phyloP scores from a whole-genome alignment of 92 coral and sea anemone species.

The Palythoa grandiflora region DNA sequence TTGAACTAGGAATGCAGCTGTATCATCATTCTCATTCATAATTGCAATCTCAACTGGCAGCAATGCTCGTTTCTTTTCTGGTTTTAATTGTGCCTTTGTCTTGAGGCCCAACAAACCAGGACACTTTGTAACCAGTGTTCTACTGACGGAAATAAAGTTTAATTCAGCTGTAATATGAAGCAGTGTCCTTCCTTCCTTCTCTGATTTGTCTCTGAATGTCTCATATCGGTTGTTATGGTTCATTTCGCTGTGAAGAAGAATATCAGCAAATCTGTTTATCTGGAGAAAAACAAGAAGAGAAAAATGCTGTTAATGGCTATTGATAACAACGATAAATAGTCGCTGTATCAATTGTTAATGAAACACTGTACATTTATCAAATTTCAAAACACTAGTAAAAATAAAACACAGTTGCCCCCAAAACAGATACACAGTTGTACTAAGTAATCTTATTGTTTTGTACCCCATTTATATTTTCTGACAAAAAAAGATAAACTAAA shows the following conservation, averaged over 20 bases:
- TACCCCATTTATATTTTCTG: no score
- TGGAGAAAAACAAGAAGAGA: not conserved
- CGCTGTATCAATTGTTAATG: no score
- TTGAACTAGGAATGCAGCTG: conserved; percentile 73
- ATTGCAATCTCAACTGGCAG: conserved; percentile 85
- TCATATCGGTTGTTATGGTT: conserved; percentile 81
- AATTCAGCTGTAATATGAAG: conserved; percentile 83
- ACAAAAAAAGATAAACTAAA: no score
- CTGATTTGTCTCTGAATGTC: conserved; percentile 74
- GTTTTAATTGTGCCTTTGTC: conserved; percentile 73
- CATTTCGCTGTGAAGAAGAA: conserved; percentile 72
- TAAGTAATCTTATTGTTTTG: no score
- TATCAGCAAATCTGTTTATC: conserved; percentile 80
- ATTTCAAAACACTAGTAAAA: no score
- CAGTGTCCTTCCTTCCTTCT: conserved; percentile 61
- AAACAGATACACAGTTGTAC: no score
- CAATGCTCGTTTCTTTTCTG: conserved; percentile 73
- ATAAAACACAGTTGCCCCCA: no score
- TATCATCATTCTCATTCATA: conserved; percentile 74
- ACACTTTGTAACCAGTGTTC: conserved; percentile 72
- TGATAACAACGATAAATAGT: not conserved
- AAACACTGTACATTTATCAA: no score
- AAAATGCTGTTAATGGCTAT: not conserved
- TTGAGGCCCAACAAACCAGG: conserved; percentile 85
- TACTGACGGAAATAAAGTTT: conserved; percentile 75